phyloP scores from a whole-genome alignment of 2,113 vertebrate species.

The Passer domesticus region DNA sequence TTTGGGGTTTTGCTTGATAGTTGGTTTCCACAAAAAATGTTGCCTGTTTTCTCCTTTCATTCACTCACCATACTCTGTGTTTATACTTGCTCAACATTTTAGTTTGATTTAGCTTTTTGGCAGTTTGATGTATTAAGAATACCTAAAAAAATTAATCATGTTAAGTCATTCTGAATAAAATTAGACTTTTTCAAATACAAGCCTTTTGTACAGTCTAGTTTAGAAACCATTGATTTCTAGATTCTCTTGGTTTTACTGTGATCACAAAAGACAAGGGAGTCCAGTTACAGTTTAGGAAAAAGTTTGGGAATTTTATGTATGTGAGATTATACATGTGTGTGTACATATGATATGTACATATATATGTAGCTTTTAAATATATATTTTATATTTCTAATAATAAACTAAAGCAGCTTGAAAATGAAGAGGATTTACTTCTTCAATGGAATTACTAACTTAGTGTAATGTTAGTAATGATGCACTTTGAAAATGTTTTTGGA shows the following conservation, averaged over 20 bases:
- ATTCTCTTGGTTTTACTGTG: neutral
- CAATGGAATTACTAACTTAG: neutral
- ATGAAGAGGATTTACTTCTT: neutral
- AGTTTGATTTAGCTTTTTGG: constrained; percentile 6
- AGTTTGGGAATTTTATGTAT: neutral
- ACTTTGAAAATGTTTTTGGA: neutral
- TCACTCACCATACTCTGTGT: neutral
- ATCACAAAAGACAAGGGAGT: neutral
- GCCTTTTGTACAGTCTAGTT: neutral
- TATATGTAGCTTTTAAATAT: neutral
- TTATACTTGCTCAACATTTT: constrained; percentile 1
- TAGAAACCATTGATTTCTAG: neutral
- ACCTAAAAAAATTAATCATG: neutral
- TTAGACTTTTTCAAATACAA: neutral
- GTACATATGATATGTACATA: neutral
- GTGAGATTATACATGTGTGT: neutral
- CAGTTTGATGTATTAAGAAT: neutral
- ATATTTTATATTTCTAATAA: neutral
- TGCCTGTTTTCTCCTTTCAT: neutral
- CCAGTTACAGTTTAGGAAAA: neutral
- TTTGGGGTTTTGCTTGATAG: neutral
- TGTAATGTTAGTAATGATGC: neutral
- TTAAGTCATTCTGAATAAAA: neutral
- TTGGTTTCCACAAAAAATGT: neutral
- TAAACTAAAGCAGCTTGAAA: neutral